phyloP scores from a whole-genome alignment of 1,140 invertebrate genomes.

The Elymnias hypermnestra region DNA sequence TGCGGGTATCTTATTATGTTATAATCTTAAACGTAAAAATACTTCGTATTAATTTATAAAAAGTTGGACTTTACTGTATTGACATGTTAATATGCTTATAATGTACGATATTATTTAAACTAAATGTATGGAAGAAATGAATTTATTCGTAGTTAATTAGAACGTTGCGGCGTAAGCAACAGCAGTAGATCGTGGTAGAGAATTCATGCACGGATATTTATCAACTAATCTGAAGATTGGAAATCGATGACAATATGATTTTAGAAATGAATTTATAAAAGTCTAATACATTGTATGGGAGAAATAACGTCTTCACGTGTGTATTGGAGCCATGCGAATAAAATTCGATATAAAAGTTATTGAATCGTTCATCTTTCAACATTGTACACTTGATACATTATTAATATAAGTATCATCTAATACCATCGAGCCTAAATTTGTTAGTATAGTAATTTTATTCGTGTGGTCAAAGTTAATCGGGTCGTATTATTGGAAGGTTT shows the following conservation, averaged over 20 bases:
- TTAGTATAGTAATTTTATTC: conserved; percentile 18
- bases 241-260: conserved; percentile 60
- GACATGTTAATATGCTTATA: conserved; percentile 28
- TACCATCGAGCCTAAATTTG: neutral
- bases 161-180: conserved; percentile 19
- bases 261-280: conserved; percentile 45
- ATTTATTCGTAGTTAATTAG: conserved; percentile 26
- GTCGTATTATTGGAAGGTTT: conserved; percentile 24
- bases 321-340: conserved; percentile 22
- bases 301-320: conserved; percentile 27
- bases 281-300: conserved; percentile 31
- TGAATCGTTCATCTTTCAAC: neutral
- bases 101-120: conserved; percentile 18
- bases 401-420: conserved; percentile 9
- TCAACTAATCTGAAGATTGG: conserved; percentile 40
- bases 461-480: conserved; percentile 17
- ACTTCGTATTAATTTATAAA: conserved; percentile 15
- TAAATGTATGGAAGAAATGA: conserved; percentile 23
- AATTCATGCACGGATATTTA: conserved; percentile 50
- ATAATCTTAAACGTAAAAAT: conserved; percentile 15
- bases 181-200: conserved; percentile 27
- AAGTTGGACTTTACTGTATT: conserved; percentile 25
- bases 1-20: conserved; percentile 12
- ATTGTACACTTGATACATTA: conserved; percentile 10
- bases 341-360: conserved; percentile 11